phyloP scores from a whole-genome alignment of 2,113 vertebrate genomes.

The Triplophysa tibetana region DNA sequence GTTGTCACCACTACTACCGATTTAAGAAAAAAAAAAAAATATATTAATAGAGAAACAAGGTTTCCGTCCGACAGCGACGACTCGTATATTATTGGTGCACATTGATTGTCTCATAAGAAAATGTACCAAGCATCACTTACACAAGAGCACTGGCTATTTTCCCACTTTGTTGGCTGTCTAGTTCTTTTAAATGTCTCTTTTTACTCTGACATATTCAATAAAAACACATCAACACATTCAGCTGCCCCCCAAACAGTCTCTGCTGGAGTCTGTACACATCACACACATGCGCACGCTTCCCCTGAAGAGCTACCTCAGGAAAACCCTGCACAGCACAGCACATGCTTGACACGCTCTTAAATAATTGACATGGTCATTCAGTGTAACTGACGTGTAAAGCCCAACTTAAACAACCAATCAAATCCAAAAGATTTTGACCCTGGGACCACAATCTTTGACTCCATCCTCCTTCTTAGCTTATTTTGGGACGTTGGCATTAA shows the following conservation, averaged over 20 bases:
- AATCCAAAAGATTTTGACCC: background rate
- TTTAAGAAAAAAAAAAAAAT: too few species aligned
- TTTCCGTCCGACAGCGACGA: too few species aligned
- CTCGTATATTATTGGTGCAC: too few species aligned
- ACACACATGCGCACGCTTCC: background rate
- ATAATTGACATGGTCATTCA: slow-evolving; percentile 2
- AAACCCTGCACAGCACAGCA: background rate
- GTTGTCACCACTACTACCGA: too few species aligned
- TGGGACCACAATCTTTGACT: background rate
- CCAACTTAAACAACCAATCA: background rate
- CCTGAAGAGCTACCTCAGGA: background rate
- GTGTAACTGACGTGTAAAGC: slow-evolving; percentile 1
- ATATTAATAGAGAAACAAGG: too few species aligned
- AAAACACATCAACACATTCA: background rate
- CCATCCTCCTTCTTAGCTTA: background rate
- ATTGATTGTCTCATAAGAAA: too few species aligned
- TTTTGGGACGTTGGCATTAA: slow-evolving; percentile 12
- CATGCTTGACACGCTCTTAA: background rate
- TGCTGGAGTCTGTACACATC: background rate
- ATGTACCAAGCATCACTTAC: too few species aligned
- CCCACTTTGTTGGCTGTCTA: background rate
- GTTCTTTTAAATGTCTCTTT: background rate
- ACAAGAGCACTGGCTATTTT: slow-evolving; percentile 2
- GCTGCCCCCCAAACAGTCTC: background rate
- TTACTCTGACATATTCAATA: background rate